phyloP scores from a whole-genome alignment of 1,140 invertebrate genomes.

The Macrosteles quadrilineatus region DNA sequence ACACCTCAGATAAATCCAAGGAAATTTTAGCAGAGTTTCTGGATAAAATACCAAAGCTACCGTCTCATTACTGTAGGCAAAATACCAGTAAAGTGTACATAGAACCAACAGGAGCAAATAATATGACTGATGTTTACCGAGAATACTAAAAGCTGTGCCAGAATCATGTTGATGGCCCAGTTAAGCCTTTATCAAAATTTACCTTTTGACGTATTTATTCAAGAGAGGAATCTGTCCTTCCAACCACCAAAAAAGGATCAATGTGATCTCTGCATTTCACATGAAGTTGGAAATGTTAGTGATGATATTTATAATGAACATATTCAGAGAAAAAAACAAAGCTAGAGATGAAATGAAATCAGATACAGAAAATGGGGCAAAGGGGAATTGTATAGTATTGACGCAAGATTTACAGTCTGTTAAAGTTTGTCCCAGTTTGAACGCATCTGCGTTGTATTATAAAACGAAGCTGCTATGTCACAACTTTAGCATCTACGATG shows the following conservation, averaged over 20 bases:
- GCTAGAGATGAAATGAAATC: slow-evolving; percentile 39
- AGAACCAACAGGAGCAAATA: slow-evolving; percentile 4
- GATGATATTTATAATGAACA: slow-evolving; percentile 39
- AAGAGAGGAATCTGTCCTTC: slow-evolving; percentile 37
- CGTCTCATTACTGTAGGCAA: slow-evolving; percentile 18
- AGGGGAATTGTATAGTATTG: slow-evolving; percentile 39
- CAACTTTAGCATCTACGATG: slow-evolving; percentile 54
- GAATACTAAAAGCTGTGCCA: neutral
- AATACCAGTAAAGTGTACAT: slow-evolving; percentile 20
- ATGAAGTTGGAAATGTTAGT: slow-evolving; percentile 36
- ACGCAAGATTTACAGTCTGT: slow-evolving; percentile 50
- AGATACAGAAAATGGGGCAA: slow-evolving; percentile 39
- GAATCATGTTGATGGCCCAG: neutral
- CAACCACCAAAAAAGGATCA: slow-evolving; percentile 41
- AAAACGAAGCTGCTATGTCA: slow-evolving; percentile 51
- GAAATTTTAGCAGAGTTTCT: neutral
- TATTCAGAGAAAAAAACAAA: slow-evolving; percentile 38
- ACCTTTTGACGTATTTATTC: slow-evolving; percentile 13
- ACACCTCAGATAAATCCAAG: neutral
- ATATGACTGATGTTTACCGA: neutral
- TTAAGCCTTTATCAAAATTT: neutral
- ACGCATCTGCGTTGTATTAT: slow-evolving; percentile 50
- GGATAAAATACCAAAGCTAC: slow-evolving; percentile 16
- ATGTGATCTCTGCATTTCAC: slow-evolving; percentile 41
- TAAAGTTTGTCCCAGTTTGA: slow-evolving; percentile 47